Percentiles rank a stretch among this genome's conserved stretches.
These are phyloP conservation scores for Melanotaenia maccullochi DNA, from an alignment of 2,797 vertebrate genomes.

Conservation along the genomic window DNA sequence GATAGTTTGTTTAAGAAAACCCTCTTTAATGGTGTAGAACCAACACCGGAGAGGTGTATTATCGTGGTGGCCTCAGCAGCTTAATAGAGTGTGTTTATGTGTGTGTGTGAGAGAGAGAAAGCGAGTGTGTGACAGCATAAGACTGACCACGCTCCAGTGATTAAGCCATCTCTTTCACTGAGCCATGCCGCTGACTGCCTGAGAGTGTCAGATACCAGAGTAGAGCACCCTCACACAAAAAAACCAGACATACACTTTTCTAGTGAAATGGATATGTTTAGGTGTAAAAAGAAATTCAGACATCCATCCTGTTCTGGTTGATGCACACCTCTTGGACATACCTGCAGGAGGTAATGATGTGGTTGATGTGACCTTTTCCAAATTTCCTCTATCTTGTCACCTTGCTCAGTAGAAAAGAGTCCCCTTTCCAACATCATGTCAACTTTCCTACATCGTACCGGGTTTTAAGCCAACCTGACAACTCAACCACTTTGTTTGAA, in stretches of 20 bases:
- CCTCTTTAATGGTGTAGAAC: slow-evolving; percentile 41
- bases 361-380: slow-evolving; percentile 61
- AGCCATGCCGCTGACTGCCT: slow-evolving; percentile 67
- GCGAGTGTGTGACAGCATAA: slow-evolving; percentile 50
- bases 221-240: slow-evolving; percentile 13
- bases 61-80: slow-evolving; percentile 36
- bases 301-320: slow-evolving; percentile 16
- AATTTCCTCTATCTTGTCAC: slow-evolving; percentile 45
- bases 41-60: slow-evolving; percentile 33
- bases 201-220: slow-evolving; percentile 62
- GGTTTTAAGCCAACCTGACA: slow-evolving; percentile 53
- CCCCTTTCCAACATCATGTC: slow-evolving; percentile 37
- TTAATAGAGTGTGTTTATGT: slow-evolving; percentile 15
- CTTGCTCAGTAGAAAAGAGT: slow-evolving; percentile 28
- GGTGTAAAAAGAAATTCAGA: slow-evolving; percentile 16
- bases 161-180: slow-evolving; percentile 66
- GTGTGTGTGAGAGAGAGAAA: slow-evolving; percentile 21
- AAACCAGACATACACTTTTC: slow-evolving; percentile 16
- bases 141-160: slow-evolving; percentile 58
- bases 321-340: slow-evolving; percentile 15
- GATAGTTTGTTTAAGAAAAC: slow-evolving; percentile 41
- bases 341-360: slow-evolving; percentile 49
- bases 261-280: slow-evolving; percentile 29
- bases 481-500: slow-evolving; percentile 50
- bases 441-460: slow-evolving; percentile 26